Evolutionary conservation across 1,140 invertebrate genomes (phyloP), one percentile per base, ranked within the genome.

Genomic region (Littorina saxatilis): DNA sequence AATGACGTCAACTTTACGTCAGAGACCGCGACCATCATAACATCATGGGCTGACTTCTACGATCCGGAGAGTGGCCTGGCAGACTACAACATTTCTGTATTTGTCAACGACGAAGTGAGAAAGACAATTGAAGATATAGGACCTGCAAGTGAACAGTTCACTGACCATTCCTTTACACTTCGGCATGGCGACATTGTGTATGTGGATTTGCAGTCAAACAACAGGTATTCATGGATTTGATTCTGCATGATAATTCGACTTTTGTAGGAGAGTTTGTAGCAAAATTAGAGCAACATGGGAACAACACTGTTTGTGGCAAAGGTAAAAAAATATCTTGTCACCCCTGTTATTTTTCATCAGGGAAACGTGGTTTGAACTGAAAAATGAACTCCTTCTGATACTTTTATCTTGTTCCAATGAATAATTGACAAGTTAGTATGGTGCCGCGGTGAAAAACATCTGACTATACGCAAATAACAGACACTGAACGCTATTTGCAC

Each of bases 41-140:
- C 63, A 23, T 43, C 58, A 13, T 86, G 83, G 85, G 63, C 70
- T 2, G 76, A 80, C 17, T 86, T 86, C 55, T 68, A 68, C n/a
- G 85, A 86, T 70, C 79, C 83, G 39, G 85, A 86, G 47, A 81
- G 78, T 40, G 73, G 79, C 4, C 81, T 86, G 63, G 73, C 75
- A 2, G 37, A 79, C 29, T 86, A 83, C 68, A 37, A 52, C 20
- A 43, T 83, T 11, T 50, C 63, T 0, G 79, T 84, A 1, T 75
- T 61, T 32, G 68, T 85, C 23, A 85, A 83, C 76, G 43, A 79
- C 35, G 52, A 55, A 27, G 66, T 75, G 23, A 32, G 27, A 2
- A 82, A 80, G 39, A 78, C 73, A n/a, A 73, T 79, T 29, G 17
- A 27, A 17, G 39, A 20, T 47, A 20, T 74, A 37, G 15, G 27